Conservation (phyloP, 1,140 invertebrate genomes). For the Lepidotrigona ventralis region DNA sequence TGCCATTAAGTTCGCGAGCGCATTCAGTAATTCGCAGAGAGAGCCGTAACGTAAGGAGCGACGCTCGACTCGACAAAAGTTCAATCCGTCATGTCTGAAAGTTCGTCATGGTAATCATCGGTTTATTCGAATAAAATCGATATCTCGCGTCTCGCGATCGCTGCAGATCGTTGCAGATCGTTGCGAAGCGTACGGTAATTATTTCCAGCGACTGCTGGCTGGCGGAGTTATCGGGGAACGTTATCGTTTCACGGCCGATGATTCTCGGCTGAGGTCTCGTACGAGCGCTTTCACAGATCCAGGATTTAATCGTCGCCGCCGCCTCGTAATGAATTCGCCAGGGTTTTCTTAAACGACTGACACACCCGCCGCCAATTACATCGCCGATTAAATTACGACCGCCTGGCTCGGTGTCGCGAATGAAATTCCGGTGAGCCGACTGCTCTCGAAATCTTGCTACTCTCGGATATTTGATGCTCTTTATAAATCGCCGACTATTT, state of each 20-base stretch:
- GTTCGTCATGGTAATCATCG: neutral
- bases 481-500: neutral
- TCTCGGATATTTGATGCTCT: neutral
- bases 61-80: neutral
- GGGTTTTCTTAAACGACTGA: constrained; percentile 35
- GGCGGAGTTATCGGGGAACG: neutral
- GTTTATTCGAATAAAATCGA: neutral
- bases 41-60: neutral
- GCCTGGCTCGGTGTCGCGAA: constrained; percentile 17
- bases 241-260: neutral
- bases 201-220: too few relatives aligned
- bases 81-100: neutral
- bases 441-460: constrained; percentile 27
- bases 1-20: neutral
- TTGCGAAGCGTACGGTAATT: too few relatives aligned
- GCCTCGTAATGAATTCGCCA: constrained; percentile 37
- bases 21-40: neutral
- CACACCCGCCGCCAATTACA: constrained; percentile 20
- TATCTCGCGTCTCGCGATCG: neutral
- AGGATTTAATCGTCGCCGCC: constrained; percentile 29
- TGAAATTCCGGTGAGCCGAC: constrained; percentile 32
- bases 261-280: neutral
- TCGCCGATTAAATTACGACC: constrained; percentile 43
- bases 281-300: neutral
- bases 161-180: neutral